These are phyloP conservation scores for Pelecanus crispus DNA, from an alignment of 2,113 vertebrate genomes.

Conservation along the genomic window DNA sequence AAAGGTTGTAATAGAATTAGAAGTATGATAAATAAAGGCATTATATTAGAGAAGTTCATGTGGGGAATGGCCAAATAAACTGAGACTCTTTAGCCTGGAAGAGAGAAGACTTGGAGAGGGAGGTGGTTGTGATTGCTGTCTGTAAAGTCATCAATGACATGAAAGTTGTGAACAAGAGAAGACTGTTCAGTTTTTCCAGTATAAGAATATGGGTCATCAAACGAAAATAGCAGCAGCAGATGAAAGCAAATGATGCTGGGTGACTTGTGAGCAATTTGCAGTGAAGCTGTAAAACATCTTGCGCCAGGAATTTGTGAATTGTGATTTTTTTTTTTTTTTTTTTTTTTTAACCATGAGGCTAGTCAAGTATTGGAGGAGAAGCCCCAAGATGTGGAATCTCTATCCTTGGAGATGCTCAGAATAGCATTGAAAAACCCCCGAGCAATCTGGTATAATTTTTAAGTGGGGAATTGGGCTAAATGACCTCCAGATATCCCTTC, in stretches of 20 bases:
- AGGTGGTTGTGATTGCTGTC: background rate
- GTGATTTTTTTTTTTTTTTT: background rate
- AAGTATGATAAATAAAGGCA: background rate
- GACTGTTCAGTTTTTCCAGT: background rate
- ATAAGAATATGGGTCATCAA: background rate
- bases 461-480: background rate
- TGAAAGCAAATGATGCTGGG: background rate
- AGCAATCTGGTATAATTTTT: background rate
- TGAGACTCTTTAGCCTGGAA: rapidly evolving
- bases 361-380: background rate
- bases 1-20: rapidly evolving
- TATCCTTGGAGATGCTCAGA: background rate
- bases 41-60: rapidly evolving
- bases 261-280: background rate
- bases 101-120: background rate
- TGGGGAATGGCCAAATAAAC: background rate
- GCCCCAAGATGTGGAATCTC: background rate
- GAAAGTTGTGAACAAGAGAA: background rate
- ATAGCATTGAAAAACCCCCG: rapidly evolving
- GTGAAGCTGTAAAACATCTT: background rate
- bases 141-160: background rate
- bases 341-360: background rate
- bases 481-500: background rate
- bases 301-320: background rate
- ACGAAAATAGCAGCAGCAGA: background rate